Evolutionary conservation across 2,113 vertebrate species (phyloP).

Genomic region (Sisor rabdophorus): DNA sequence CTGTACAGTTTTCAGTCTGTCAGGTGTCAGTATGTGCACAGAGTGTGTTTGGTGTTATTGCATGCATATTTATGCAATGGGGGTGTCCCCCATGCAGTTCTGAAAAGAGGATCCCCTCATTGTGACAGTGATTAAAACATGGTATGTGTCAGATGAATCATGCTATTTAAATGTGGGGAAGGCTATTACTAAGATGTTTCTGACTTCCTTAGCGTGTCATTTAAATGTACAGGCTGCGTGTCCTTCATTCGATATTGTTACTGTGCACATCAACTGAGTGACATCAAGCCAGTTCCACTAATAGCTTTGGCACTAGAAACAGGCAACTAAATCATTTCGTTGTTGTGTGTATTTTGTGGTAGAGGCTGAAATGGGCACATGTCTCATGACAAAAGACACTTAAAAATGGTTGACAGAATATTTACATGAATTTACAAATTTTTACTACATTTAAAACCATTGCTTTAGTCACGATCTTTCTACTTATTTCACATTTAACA

Average conservation of each 20-base stretch:
- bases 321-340: too few species aligned
- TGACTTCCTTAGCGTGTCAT: conserved; percentile 30
- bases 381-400: too few species aligned
- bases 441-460: neutral
- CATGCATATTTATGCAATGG: conserved; percentile 36
- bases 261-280: neutral
- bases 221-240: neutral
- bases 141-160: conserved; percentile 52
- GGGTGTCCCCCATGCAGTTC: conserved; percentile 61
- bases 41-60: conserved; percentile 11
- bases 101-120: conserved; percentile 68
- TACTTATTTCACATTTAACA: neutral
- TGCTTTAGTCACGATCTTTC: neutral
- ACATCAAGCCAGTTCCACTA: neutral
- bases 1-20: neutral
- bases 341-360: neutral
- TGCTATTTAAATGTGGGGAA: conserved; percentile 48
- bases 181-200: conserved; percentile 30
- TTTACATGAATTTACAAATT: too few species aligned
- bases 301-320: neutral
- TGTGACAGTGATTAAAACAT: conserved; percentile 54
- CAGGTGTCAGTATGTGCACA: conserved; percentile 5
- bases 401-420: neutral
- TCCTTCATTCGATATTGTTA: neutral
- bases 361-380: too few species aligned